Evolutionary conservation across 1,140 invertebrate genomes (phyloP).

Genomic region (Anthonomus grandis): DNA sequence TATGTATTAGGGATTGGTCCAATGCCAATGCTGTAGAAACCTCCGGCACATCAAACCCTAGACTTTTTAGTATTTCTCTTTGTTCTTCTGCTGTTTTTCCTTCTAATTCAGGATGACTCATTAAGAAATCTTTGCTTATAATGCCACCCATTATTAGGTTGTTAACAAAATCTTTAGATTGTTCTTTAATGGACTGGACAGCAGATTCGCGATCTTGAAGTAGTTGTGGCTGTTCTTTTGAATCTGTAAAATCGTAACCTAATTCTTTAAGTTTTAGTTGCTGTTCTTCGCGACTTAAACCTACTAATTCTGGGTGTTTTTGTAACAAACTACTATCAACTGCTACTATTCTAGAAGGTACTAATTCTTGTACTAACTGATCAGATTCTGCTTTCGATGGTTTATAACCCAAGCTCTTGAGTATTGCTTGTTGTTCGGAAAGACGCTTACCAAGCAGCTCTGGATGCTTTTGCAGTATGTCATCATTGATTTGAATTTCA

Average conservation of each 20-base stretch:
- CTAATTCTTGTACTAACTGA: neutral
- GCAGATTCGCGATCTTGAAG: neutral
- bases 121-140: neutral
- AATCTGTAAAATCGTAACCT: neutral
- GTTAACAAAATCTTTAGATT: no score
- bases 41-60: neutral
- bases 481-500: neutral
- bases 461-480: constrained; percentile 5
- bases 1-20: no score
- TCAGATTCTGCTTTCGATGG: no score
- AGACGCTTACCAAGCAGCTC: neutral
- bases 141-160: no score
- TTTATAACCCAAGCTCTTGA: neutral
- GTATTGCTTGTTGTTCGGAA: neutral
- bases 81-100: constrained; percentile 9
- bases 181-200: neutral
- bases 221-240: neutral
- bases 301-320: constrained; percentile 11
- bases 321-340: neutral
- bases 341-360: neutral
- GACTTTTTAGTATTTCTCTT: neutral
- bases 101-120: constrained; percentile 15
- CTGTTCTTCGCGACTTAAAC: neutral
- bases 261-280: neutral
- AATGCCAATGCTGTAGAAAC: no score